phyloP scores from a whole-genome alignment of 2,797 vertebrate genomes.

The Tangara arthus region DNA sequence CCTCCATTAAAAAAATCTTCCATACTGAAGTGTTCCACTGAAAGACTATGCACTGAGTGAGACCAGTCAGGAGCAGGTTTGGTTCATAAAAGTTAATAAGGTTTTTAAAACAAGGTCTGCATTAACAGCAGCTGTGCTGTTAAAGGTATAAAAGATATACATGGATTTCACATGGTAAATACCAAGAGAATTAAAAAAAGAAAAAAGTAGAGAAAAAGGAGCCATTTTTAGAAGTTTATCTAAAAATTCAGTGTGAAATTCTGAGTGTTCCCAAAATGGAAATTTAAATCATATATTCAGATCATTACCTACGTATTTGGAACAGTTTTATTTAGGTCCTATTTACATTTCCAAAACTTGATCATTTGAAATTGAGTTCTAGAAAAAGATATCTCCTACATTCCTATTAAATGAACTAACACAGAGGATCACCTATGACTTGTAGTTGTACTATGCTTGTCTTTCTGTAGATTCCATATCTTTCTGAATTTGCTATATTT shows the following conservation, averaged over 20 bases:
- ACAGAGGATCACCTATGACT: neutral
- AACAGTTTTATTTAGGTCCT: neutral
- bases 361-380: neutral
- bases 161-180: neutral
- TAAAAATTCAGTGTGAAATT: neutral
- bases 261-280: neutral
- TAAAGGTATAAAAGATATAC: neutral
- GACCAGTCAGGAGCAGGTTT: neutral
- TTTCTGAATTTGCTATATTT: constrained; percentile 3
- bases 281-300: neutral
- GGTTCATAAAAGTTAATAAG: neutral
- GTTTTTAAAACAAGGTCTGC: neutral
- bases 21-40: neutral
- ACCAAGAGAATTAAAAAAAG: neutral
- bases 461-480: neutral
- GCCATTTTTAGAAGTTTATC: neutral
- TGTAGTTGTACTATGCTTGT: neutral
- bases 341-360: neutral
- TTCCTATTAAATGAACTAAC: neutral
- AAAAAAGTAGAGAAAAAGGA: neutral
- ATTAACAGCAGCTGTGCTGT: neutral
- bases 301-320: neutral
- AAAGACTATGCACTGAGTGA: neutral
- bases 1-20: neutral
- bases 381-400: neutral